Evolutionary conservation across 2,113 vertebrate genomes (phyloP).

Genomic region (Peromyscus californicus): DNA sequence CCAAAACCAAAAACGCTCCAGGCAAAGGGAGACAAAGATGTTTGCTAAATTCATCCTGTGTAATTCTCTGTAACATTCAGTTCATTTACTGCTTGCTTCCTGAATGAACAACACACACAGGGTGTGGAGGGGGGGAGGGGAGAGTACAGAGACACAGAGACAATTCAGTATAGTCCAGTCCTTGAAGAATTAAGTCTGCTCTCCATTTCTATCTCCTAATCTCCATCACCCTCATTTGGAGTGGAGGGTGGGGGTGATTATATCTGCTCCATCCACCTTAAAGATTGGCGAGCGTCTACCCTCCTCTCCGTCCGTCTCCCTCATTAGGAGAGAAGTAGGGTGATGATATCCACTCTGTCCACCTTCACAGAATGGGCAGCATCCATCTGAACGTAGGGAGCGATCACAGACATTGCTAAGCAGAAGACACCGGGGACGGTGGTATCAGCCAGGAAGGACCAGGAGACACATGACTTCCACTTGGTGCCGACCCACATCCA

Average conservation of each 20-base stretch:
- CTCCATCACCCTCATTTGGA: neutral
- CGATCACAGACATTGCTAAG: neutral
- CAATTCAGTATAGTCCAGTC: neutral
- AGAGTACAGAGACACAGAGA: neutral
- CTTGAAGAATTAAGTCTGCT: neutral
- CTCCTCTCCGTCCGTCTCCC: conserved; percentile 66
- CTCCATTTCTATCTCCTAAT: neutral
- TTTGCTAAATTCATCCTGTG: neutral
- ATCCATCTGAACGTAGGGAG: neutral
- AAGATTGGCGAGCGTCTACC: neutral
- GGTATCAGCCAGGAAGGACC: neutral
- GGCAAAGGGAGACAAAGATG: conserved; percentile 6
- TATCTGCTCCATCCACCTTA: neutral
- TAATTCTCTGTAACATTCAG: neutral
- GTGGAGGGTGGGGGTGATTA: neutral
- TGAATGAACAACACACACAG: neutral
- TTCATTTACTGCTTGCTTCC: neutral
- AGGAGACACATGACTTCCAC: neutral
- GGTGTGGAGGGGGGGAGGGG: too few relatives aligned
- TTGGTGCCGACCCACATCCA: neutral
- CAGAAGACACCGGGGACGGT: neutral
- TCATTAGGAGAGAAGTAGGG: conserved; percentile 70
- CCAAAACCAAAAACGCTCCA: conserved; percentile 2
- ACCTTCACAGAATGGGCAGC: neutral
- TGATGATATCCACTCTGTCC: neutral